Base-by-base conservation (phyloP, 2,797 vertebrate species). In the Notamacropus eugenii region DNA sequence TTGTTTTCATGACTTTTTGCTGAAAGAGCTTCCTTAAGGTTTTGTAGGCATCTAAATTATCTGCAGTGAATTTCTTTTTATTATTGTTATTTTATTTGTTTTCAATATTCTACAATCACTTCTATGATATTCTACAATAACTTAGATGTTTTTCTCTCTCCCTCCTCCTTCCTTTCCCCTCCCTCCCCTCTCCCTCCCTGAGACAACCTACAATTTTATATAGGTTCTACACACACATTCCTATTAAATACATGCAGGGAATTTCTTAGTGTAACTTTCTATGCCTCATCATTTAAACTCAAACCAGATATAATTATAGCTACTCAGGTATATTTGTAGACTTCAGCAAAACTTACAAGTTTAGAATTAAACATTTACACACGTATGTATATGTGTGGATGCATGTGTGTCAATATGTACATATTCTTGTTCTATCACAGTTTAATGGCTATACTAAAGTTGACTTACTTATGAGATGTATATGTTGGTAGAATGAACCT, bases 291-390 rank as follows among this genome's bases (percentile, higher is more conserved):
- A 3, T 96, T 96, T 93, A 74, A 94, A 59, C 8, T 40, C 58
- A 97, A 93, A 58, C 4, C 22, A 94, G 46, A 92, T 93, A 87
- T 74, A 93, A 55, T 6, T 57, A n/a, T 55, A 91, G 22, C 8
- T 95, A 93, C 96, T 46, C 74, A 95, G 96, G 56, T 92, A 87
- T 95, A 14, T 91, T 94, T 56, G 94, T 94, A 97, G 91, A 96
- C 96, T 96, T 0, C 90, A 92, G 96, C 95, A 52, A 93, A 97
- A 92, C 67, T 90, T 22, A 94, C 13, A 13, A 6, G 55, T 22
- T 59, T 94, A 67, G 34, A 74, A 46, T 46, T 82, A 74, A 40
- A 62, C 24, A n/a, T 67, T 5, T 14, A 16, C 31, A 62, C 34
- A n/a, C 14, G 12, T 11, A 29, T 59, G 52, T 52, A 6, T 52